Base-by-base conservation (phyloP, 2,113 vertebrate species). In the Daphoenositta chrysoptera region DNA sequence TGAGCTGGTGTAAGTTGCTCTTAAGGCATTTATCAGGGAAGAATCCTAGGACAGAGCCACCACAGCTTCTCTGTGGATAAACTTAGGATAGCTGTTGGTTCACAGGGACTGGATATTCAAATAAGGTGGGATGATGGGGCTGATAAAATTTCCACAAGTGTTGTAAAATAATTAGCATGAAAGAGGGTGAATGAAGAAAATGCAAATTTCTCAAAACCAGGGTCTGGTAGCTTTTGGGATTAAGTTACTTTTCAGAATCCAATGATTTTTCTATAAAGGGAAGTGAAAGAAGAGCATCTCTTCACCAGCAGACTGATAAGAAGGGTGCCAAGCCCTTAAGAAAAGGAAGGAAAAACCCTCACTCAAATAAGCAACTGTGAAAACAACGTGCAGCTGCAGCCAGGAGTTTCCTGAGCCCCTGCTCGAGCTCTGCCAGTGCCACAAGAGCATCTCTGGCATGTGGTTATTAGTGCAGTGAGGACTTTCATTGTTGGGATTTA, bases 21-120 rank as follows among this genome's bases (percentile, higher is more conserved):
- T 77, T 57, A 51, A 83, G 61, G 58, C 95, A 79, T 92, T 96
- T 90, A 31, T 93, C 83, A 76, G 89, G 86, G 45, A 88, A 16
- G 65, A 40, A 68, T 56, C 37, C 63, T 70, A 35, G 53, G 77
- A 77, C 83, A 81, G 81, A 92, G 33, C 69, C 57, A 13, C 30
- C 40, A 53, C 19, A 51, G 39, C 37, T 90, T 71, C 93, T 93
- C 75, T 83, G 23, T 86, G 76, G 65, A 17, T 28, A 66, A 42
- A 77, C 54, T 11, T 12, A 11, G 87, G 69, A 28, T 65, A 66
- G 42, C 31, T 68, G 45, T 27, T 48, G n/a, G 3, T 35, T 88
- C 45, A 6, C 19, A 60, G 42, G 51, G 53, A 13, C 50, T 60
- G 47, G 39, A 6, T 40, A 14, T 30, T 51, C 72, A 17, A 47